Base-by-base conservation (phyloP, 2,888 invertebrate genomes). In the Timema podura region DNA sequence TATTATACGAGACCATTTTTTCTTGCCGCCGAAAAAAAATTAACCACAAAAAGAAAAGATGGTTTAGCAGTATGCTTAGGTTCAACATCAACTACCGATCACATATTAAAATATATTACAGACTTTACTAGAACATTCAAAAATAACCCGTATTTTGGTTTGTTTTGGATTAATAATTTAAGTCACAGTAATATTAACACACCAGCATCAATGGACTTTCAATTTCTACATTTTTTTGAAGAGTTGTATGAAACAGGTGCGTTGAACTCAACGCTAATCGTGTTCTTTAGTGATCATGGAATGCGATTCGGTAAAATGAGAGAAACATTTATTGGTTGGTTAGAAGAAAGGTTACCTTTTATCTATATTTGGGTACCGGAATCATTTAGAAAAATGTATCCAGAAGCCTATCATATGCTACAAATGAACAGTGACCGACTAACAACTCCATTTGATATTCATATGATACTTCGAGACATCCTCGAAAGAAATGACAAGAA, bases 221-320 rank as follows among this genome's bases (percentile, higher is more conserved):
- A 87, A 67, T 79, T 91, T 68, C 81, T 85, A 61, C 80, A 83
- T 30, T 76, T 77, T 68, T 88, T 89, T 76, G 81, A 85, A 71
- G 83, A 85, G 48, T 79, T 92, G 54, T 81, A 85, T 6, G 82
- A 83, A n/a, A 84, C 85, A 0, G 88, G 88, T 0, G 83, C 88
- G 6, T 78, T 89, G 67, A 85, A 88, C 59, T 88, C 88, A 61
- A 87, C 89, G 2, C 85, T 92, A 75, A 81, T 93, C 2, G 82
- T 92, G 69, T 89, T 91, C 74, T 83, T 92, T 68, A 92, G 92
- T 76, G 92, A 92, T 78, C 92, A 93, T 76, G 93, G 93, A 0
- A 85, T 91, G 77, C 84, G 93, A 10, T 92, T 89, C 78, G 93
- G 93, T 0, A 85, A 86, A n/a, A 85, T 89, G 59, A 84, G 92